Evolutionary conservation across 2,888 invertebrate genomes (phyloP).

Genomic region (Lumbricus terrestris): DNA sequence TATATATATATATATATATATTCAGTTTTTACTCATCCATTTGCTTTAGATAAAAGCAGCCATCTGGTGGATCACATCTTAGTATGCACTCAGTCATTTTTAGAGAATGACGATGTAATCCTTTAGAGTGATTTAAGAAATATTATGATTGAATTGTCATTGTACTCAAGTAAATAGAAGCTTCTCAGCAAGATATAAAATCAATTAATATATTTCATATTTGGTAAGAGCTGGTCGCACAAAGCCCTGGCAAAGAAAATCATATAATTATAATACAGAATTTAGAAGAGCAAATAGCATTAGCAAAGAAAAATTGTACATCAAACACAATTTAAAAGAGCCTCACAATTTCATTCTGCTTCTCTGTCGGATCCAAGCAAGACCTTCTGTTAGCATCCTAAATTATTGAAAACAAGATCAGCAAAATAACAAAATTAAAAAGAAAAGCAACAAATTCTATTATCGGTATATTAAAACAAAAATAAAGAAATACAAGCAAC

Average conservation of each 20-base stretch:
- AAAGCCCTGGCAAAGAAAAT: too few relatives aligned
- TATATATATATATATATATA: too few relatives aligned
- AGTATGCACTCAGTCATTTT: neutral
- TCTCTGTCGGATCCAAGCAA: neutral
- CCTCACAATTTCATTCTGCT: neutral
- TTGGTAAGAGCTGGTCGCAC: too few relatives aligned
- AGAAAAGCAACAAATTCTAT: neutral
- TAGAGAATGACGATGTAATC: too few relatives aligned
- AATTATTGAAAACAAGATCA: neutral
- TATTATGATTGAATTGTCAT: neutral
- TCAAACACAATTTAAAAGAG: neutral
- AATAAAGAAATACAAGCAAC: neutral
- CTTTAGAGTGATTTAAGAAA: neutral
- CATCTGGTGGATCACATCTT: neutral
- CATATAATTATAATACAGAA: too few relatives aligned
- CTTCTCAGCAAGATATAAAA: neutral
- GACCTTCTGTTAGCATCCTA: slow-evolving; percentile 3
- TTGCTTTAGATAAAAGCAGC: neutral
- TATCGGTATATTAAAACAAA: too few relatives aligned
- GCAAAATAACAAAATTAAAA: neutral
- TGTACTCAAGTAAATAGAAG: neutral
- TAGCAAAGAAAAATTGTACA: neutral
- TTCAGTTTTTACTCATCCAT: neutral
- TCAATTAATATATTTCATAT: neutral
- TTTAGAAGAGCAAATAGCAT: too few relatives aligned